Evolutionary conservation across 1,140 invertebrate species (phyloP).

Genomic region (Bactericera cockerelli): DNA sequence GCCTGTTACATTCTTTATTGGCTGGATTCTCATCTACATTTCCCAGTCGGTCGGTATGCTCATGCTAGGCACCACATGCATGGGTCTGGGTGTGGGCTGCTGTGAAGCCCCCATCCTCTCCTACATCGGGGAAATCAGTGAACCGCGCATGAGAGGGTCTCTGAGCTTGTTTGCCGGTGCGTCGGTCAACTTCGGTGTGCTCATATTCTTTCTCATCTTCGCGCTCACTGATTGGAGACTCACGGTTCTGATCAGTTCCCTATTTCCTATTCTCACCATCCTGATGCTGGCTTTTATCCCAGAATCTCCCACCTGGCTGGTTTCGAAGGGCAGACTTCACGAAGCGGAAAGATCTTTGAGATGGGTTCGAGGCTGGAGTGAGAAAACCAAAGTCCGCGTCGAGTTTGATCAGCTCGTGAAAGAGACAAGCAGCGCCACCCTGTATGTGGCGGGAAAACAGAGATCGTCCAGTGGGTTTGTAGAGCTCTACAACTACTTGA

Average conservation of each 20-base stretch:
- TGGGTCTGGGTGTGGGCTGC: conserved; percentile 31
- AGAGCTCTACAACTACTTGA: not conserved
- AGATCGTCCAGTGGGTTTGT: not conserved
- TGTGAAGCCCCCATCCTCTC: conserved; percentile 36
- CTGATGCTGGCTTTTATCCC: conserved; percentile 29
- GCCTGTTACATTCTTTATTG: conserved; percentile 22
- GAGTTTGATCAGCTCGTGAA: conserved; percentile 31
- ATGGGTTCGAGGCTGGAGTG: conserved; percentile 34
- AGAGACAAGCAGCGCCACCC: conserved; percentile 13
- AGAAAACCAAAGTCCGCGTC: conserved; percentile 29
- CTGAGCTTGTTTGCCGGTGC: conserved; percentile 17
- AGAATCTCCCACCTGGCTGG: conserved; percentile 46
- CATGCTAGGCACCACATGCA: not conserved
- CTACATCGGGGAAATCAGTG: conserved; percentile 37
- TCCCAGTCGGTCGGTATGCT: conserved; percentile 10
- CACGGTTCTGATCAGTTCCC: conserved; percentile 15
- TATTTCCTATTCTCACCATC: conserved; percentile 18
- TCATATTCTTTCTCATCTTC: conserved; percentile 16
- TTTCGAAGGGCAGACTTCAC: conserved; percentile 32
- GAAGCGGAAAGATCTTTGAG: conserved; percentile 33
- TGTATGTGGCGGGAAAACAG: not conserved
- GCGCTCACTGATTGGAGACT: conserved; percentile 19
- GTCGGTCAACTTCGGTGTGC: conserved; percentile 18
- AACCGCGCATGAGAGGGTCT: conserved; percentile 21
- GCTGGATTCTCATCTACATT: conserved; percentile 20